Percentiles rank a stretch among this genome's conserved stretches.
Conservation (phyloP, 2,888 invertebrate species). For the Leptogaster cylindrica region DNA sequence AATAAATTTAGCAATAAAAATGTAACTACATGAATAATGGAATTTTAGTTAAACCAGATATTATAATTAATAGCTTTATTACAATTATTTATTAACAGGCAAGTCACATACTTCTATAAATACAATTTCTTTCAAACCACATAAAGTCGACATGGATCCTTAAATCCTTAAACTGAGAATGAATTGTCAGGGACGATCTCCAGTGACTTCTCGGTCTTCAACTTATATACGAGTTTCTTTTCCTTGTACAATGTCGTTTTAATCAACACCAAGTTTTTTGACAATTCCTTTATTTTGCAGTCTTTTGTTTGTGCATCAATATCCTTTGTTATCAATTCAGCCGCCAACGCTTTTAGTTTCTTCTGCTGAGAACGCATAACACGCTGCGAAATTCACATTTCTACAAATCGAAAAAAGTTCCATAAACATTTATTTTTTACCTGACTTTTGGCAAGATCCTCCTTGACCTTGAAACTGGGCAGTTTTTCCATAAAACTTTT, state of each 20-base stretch:
- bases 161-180: too few relatives aligned
- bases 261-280: constrained; percentile 48
- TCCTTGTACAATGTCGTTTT: constrained; percentile 40
- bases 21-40: too few relatives aligned
- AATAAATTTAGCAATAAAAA: too few relatives aligned
- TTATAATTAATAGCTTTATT: too few relatives aligned
- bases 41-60: too few relatives aligned
- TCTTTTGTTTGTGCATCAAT: constrained; percentile 57
- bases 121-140: too few relatives aligned
- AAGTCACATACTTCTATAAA: too few relatives aligned
- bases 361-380: constrained; percentile 53
- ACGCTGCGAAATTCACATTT: not conserved
- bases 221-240: constrained; percentile 9
- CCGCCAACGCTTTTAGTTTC: constrained; percentile 55
- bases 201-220: constrained; percentile 1
- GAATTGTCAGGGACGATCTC: too few relatives aligned
- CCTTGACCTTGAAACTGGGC: constrained; percentile 53
- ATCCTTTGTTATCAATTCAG: constrained; percentile 57
- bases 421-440: constrained; percentile 45
- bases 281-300: constrained; percentile 54
- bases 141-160: too few relatives aligned
- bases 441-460: constrained; percentile 52
- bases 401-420: not conserved
- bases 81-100: too few relatives aligned
- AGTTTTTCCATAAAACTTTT: constrained; percentile 53